Evolutionary conservation across 2,888 invertebrate genomes (phyloP).

Genomic region (Oxystoma pomonae): DNA sequence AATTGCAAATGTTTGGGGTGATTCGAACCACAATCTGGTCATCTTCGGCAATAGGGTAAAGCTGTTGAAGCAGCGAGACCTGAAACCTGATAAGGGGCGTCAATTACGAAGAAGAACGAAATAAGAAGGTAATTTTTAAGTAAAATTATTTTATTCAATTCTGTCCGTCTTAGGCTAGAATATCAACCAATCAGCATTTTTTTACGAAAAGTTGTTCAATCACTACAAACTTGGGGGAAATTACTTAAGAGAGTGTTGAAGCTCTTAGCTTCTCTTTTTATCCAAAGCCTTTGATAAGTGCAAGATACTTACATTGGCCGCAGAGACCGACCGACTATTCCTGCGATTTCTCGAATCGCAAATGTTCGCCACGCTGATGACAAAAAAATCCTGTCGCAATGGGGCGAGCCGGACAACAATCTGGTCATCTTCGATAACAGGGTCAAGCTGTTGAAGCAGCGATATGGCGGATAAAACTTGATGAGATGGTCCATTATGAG

Average conservation of each 20-base stretch:
- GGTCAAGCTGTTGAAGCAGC: conserved; percentile 72
- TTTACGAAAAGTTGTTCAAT: too few relatives aligned
- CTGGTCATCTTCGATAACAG: conserved; percentile 79
- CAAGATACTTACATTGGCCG: too few relatives aligned
- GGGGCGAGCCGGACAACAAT: conserved; percentile 75
- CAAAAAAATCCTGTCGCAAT: conserved; percentile 86
- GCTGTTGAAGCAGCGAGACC: conserved; percentile 68
- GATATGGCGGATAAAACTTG: conserved; percentile 68
- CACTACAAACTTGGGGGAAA: too few relatives aligned
- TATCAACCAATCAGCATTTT: too few relatives aligned
- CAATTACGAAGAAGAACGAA: too few relatives aligned
- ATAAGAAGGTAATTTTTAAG: too few relatives aligned
- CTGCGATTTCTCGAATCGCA: conserved; percentile 95
- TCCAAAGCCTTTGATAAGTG: too few relatives aligned
- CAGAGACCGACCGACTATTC: conserved; percentile 88
- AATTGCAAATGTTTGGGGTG: conserved; percentile 97
- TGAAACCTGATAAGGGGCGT: conserved; percentile 67
- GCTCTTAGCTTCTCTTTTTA: too few relatives aligned
- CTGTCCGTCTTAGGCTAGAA: too few relatives aligned
- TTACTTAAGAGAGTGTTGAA: too few relatives aligned
- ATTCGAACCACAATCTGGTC: conserved; percentile 69
- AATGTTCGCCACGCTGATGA: conserved; percentile 98
- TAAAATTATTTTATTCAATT: too few relatives aligned
- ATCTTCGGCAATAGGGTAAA: conserved; percentile 82
- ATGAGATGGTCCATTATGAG: conserved; percentile 70